Evolutionary conservation across 2,797 vertebrate species (phyloP), one percentile per base, ranked within the genome.

Genomic region (Scolopax bukidnonensis): DNA sequence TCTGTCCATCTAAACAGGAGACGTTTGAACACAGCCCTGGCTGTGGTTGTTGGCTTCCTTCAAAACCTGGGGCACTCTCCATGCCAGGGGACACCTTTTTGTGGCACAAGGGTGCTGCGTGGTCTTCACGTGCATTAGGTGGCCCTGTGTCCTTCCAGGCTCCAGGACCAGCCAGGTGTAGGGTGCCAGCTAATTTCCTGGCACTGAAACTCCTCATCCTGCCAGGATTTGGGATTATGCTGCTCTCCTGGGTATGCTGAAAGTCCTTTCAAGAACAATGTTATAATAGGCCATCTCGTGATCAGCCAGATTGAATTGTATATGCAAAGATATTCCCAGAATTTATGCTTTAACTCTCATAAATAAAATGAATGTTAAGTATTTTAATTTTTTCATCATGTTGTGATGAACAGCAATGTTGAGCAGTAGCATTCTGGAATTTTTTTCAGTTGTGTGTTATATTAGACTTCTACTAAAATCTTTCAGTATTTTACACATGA

Each of bases 91-190:
- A 4, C 33, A 15, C 4, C 56, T 43, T 3, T 51, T 23, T 8
- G 33, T 5, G 23, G 53, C 70, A 61, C 14, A 20, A 56, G 65
- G 24, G 16, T 3, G 3, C 45, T 51, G 75, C 24, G 1, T 2
- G 7, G 3, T n/a, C 24, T 9, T 10, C 24, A 23, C 2, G 3
- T 10, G 30, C 3, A 0, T 57, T 7, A 2, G n/a, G 36, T 10
- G 4, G 33, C 33, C 48, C 30, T 2, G 0, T 3, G 32, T 64
- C 56, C 51, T 87, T 60, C 60, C 3, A 4, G 32, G 48, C 47
- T 32, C 28, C 0, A 0, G 32, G 30, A 11, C 63, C 1, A 2
- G 25, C 33, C 85, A 48, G 33, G 38, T 51, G 17, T 4, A 64
- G 47, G 54, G 47, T 25, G 7, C 80, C 0, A 3, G 9, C 16